Evolutionary conservation across 2,113 vertebrate genomes (phyloP).

Genomic region (Acrocephalus kingi): DNA sequence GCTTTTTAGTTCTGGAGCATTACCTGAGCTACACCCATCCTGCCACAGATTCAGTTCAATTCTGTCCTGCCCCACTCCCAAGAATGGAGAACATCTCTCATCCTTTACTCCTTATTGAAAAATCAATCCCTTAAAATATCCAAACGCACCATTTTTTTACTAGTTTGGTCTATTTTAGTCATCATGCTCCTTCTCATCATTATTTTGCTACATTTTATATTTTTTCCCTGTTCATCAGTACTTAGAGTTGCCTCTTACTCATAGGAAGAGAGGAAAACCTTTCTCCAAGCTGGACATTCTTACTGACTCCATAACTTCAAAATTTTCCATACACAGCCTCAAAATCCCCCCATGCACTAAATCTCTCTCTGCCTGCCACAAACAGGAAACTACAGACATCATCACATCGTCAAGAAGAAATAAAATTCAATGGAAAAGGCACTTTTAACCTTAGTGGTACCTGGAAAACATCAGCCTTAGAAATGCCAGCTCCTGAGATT

Average conservation of each 20-base stretch:
- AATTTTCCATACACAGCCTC: background rate
- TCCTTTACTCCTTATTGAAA: background rate
- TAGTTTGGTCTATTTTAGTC: background rate
- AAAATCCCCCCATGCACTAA: background rate
- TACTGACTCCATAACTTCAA: background rate
- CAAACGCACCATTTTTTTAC: background rate
- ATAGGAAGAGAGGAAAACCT: background rate
- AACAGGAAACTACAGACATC: background rate
- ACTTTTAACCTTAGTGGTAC: background rate
- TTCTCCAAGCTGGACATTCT: background rate
- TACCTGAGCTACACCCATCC: rapidly evolving
- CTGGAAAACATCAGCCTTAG: background rate
- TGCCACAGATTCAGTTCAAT: rapidly evolving
- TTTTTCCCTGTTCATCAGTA: background rate
- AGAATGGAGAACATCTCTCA: background rate
- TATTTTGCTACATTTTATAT: background rate
- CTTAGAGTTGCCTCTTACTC: background rate
- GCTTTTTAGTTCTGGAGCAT: background rate
- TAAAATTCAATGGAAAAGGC: background rate
- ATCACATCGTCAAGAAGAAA: background rate
- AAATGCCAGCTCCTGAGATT: background rate
- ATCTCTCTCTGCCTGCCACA: background rate
- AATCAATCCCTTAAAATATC: background rate
- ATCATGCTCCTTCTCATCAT: background rate
- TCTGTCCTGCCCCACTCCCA: background rate